These are phyloP conservation scores for Thera obeliscata DNA, from an alignment of 2,888 invertebrate species.

Conservation along the genomic window DNA sequence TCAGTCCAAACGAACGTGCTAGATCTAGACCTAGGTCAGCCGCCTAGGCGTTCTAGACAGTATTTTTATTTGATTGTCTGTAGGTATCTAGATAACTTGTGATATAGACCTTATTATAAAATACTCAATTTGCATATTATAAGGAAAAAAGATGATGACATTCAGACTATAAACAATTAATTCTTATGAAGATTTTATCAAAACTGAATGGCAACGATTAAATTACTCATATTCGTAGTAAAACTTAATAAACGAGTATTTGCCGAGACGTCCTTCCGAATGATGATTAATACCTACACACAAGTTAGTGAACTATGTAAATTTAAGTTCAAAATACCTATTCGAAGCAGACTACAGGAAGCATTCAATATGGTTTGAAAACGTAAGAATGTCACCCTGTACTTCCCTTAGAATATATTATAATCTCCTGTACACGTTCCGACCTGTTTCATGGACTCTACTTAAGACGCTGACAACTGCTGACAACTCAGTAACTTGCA, in stretches of 20 bases:
- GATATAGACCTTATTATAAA: too few relatives aligned
- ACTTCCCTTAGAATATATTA: slow-evolving; percentile 20
- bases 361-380: slow-evolving; percentile 13
- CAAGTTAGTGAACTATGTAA: slow-evolving; percentile 45
- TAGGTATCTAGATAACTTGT: too few relatives aligned
- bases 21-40: too few relatives aligned
- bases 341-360: slow-evolving; percentile 26
- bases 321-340: slow-evolving; percentile 36
- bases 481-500: too few relatives aligned
- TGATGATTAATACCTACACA: slow-evolving; percentile 36
- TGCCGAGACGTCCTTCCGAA: slow-evolving; percentile 31
- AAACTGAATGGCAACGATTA: slow-evolving; percentile 33
- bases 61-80: too few relatives aligned
- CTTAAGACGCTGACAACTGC: too few relatives aligned
- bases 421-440: slow-evolving; percentile 4
- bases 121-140: too few relatives aligned
- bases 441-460: slow-evolving; percentile 1
- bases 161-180: neutral
- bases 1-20: too few relatives aligned
- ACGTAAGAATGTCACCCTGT: slow-evolving; percentile 20
- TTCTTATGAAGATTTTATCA: neutral
- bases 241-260: slow-evolving; percentile 27
- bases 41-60: too few relatives aligned
- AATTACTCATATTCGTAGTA: slow-evolving; percentile 37
- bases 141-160: too few relatives aligned